Conservation (phyloP, 1,140 invertebrate species). For the Polypedilum pembai region DNA sequence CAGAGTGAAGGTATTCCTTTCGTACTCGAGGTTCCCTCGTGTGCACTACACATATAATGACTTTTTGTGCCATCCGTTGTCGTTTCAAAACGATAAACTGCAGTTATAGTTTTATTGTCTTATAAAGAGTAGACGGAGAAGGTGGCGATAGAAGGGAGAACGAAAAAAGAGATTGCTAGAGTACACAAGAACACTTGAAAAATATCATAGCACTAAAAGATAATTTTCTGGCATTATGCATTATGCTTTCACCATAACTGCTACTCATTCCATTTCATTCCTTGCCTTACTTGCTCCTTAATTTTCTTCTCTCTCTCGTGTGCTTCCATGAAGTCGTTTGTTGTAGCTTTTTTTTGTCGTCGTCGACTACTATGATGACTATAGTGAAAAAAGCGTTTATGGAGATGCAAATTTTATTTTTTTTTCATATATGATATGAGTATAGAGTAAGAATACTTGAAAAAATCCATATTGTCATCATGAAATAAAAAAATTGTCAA, state of each 20-base stretch:
- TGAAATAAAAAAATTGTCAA: not conserved
- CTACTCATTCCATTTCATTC: too few relatives aligned
- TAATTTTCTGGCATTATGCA: constrained; percentile 18
- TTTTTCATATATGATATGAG: not conserved
- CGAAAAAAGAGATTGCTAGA: not conserved
- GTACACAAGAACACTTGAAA: constrained; percentile 11
- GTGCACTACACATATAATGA: not conserved
- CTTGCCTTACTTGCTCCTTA: too few relatives aligned
- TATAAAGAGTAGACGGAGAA: not conserved
- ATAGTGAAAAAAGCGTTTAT: not conserved
- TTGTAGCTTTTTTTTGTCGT: not conserved
- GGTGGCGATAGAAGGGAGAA: not conserved
- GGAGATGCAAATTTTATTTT: constrained; percentile 6
- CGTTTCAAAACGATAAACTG: constrained; percentile 4
- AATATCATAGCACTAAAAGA: constrained; percentile 18
- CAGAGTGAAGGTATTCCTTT: not conserved
- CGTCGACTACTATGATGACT: not conserved
- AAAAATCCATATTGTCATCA: not conserved
- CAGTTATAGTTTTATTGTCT: constrained; percentile 18
- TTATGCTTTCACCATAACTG: constrained; percentile 2
- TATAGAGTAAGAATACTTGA: not conserved
- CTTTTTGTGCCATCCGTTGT: not conserved
- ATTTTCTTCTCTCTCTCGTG: not conserved
- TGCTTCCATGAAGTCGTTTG: constrained; percentile 11
- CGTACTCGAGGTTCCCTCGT: not conserved